A percentile compares a stretch with the other conserved stretches of the same genome.
phyloP scores from a whole-genome alignment of 2,888 invertebrate genomes.

The Oxycera nigricornis region DNA sequence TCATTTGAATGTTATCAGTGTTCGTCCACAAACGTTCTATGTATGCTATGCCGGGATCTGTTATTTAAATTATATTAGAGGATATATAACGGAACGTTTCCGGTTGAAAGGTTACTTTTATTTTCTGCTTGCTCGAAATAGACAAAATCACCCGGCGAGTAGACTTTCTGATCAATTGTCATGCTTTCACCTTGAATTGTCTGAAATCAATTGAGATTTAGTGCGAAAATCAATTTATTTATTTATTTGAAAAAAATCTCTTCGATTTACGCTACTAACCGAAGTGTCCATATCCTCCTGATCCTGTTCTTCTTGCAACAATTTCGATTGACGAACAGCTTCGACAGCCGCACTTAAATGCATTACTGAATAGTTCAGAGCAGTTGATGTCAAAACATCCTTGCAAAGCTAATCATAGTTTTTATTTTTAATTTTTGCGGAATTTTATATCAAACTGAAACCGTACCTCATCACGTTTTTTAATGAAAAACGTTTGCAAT shows the following conservation, averaged over 20 bases:
- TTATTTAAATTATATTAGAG: conserved; percentile 1
- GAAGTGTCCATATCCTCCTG: conserved; percentile 72
- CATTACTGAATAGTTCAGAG: conserved; percentile 79
- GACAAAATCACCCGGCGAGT: conserved; percentile 88
- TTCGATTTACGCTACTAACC: conserved; percentile 47
- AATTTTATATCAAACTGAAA: no score
- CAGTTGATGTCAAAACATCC: conserved; percentile 83
- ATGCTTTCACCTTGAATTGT: conserved; percentile 67
- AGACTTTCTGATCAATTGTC: conserved; percentile 79
- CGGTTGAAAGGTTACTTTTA: conserved; percentile 51
- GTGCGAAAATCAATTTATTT: neutral
- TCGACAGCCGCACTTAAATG: conserved; percentile 80
- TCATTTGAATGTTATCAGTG: conserved; percentile 80
- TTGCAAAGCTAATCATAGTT: conserved; percentile 78
- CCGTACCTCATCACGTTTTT: conserved; percentile 68
- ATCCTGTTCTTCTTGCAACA: conserved; percentile 78
- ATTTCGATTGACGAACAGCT: conserved; percentile 76
- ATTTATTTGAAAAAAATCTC: neutral
- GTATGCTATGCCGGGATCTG: conserved; percentile 81
- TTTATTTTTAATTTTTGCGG: no score
- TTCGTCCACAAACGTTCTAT: conserved; percentile 91
- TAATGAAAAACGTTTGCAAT: conserved; percentile 89
- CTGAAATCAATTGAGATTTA: conserved; percentile 47
- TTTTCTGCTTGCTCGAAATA: conserved; percentile 74
- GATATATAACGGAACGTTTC: neutral